Evolutionary conservation across 2,888 invertebrate species (phyloP), one percentile per base, ranked within the genome.

Genomic region (Halocaridina rubra): DNA sequence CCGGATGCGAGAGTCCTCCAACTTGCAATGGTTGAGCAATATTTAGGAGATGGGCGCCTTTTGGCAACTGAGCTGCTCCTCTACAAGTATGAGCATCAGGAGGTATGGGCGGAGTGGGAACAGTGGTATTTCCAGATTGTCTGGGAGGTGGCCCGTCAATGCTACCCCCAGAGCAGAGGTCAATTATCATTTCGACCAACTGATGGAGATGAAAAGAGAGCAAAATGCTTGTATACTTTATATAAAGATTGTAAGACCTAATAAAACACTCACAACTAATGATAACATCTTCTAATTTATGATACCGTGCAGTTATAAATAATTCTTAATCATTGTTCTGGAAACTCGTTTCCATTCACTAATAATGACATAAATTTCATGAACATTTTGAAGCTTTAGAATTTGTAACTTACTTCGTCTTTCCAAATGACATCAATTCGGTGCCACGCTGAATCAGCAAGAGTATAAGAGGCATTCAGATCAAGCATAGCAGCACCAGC

Each of bases 1-100:
- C 30, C 0, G 79, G 69, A 22, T 79, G 79, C 3, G 89, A 88
- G 29, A 90, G 72, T 7, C 91, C 92, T 61, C 93, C 93, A 59
- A 99, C 91, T 91, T 98, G 98, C 19, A 98, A 92, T 0, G 97
- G 97, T 0, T 96, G 94, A 90, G 97, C 97, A 0, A 97, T 95
- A 89, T 94, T 96, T 8, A 97, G 91, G 90, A 94, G 75, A 46
- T 69, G 75, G 27, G 64, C 79, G 27, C 69, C 75, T 10, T 57
- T 19, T 2, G 81, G 81, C 61, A 81, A 30, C 30, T 46, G 24
- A 8, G 64, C 81, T 3, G 30, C 8, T 4, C 61, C 79, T 53
- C 79, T 69, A 69, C 79, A 79, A 5, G 69, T 69, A 10, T 78
- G 57, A 53, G 79, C 72, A 22, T 79, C 79, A 3, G 74, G 78